These are phyloP conservation scores for Camponotus fellah DNA, from an alignment of 2,888 invertebrate genomes.

Conservation along the genomic window DNA sequence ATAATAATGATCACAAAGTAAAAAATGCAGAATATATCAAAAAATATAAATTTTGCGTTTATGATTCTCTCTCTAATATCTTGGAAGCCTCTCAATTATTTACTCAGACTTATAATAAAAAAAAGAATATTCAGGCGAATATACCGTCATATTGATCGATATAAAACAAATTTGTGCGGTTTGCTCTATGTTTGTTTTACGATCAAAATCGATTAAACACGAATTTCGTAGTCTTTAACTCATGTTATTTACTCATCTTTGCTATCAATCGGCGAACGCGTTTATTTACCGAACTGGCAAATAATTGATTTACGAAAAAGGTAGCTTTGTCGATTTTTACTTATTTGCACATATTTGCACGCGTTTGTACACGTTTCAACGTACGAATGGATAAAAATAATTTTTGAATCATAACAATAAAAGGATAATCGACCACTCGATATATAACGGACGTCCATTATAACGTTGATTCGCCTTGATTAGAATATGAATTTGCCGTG, in stretches of 20 bases:
- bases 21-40: background rate
- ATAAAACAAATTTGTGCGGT: background rate
- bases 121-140: conserved; percentile 2
- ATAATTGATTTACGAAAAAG: conserved; percentile 47
- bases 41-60: background rate
- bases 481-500: conserved; percentile 47
- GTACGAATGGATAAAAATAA: conserved; percentile 19
- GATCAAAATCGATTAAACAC: conserved; percentile 37
- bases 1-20: background rate
- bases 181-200: background rate
- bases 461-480: conserved; percentile 70
- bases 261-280: conserved; percentile 24
- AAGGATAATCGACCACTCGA: conserved; percentile 13
- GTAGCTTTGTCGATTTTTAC: conserved; percentile 13
- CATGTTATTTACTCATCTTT: conserved; percentile 39
- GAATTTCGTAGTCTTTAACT: conserved; percentile 6
- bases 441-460: conserved; percentile 9
- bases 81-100: background rate
- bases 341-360: too few relatives aligned
- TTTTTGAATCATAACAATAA: conserved; percentile 27
- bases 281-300: conserved; percentile 39
- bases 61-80: background rate
- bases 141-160: conserved; percentile 27
- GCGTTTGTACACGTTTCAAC: background rate
- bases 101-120: conserved; percentile 19